These are phyloP conservation scores for Boleophthalmus pectinirostris DNA, from an alignment of 2,113 vertebrate species.

Conservation along the genomic window DNA sequence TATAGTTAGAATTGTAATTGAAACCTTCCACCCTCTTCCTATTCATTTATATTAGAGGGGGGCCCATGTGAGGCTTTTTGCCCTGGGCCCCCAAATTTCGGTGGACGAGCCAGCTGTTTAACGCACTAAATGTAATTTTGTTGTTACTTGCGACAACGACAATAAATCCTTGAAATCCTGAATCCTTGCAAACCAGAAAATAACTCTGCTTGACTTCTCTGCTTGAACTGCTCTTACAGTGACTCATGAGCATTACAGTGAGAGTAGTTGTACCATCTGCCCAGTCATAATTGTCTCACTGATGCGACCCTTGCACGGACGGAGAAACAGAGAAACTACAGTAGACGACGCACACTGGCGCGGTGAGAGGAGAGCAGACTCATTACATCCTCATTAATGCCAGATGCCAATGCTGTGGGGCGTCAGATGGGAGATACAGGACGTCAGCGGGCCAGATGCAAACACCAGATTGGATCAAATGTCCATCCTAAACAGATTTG, in stretches of 20 bases:
- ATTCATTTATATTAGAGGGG: no score
- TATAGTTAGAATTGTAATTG: neutral
- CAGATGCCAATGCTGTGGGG: constrained; percentile 60
- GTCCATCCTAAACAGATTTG: constrained; percentile 66
- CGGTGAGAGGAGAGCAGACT: constrained; percentile 59
- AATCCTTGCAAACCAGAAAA: no score
- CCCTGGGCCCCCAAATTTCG: no score
- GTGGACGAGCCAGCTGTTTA: no score
- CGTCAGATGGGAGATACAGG: constrained; percentile 46
- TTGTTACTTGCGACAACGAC: no score
- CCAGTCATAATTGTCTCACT: constrained; percentile 50
- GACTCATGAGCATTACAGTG: neutral
- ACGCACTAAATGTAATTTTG: no score
- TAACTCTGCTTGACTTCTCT: no score
- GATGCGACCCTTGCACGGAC: constrained; percentile 19
- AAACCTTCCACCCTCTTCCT: no score
- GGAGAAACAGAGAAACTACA: constrained; percentile 41
- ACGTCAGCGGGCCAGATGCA: constrained; percentile 58
- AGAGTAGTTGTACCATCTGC: constrained; percentile 32
- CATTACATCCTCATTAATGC: constrained; percentile 70
- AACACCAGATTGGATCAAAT: constrained; percentile 67
- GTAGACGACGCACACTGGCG: constrained; percentile 51
- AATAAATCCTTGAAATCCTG: no score
- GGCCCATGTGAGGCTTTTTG: no score
- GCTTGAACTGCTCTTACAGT: neutral